Base-by-base conservation (phyloP, 1,140 invertebrate species). In the Diorhabda sublineata region DNA sequence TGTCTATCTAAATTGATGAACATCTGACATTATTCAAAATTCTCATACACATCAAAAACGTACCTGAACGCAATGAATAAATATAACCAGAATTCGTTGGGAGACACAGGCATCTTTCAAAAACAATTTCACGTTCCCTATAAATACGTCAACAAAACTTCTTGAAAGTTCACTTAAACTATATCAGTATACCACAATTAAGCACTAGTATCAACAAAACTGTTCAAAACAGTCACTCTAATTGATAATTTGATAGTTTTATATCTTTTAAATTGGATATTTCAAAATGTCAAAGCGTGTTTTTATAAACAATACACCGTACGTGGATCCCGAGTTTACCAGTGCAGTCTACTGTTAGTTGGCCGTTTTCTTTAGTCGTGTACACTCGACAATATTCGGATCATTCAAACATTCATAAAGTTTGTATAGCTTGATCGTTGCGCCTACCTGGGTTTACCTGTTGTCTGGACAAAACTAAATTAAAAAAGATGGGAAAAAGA, bases 341-440 rank as follows among this genome's bases (percentile, higher is more conserved):
- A 65, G 64, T 61, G 64, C 47, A 65, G 56, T 65, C 64, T 65
- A 65, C 64, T 65, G 64, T 65, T 65, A 65, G 64, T 65, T 65
- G 64, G 45, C 64, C 64, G 56, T 58, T 26, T 26, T 45, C n/a
- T 8, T 64, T 45, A 45, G 45, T 64, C 62, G 62, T 45, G n/a
- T 45, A 45, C 62, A 45, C 45, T 64, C 62, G 62, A 45, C 42
- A 45, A 64, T 45, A 45, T 45, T 64, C 62, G 62, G 62, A 45
- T 41, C 62, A 64, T 45, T 64, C 45, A 45, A 43, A 64, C 62
- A 64, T 64, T 64, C 62, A 64, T 64, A 64, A 11, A 64, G 45
- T 45, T 45, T 64, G 62, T 64, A 47, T 45, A 56, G 62, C 42
- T 42, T 61, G 62, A 64, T 64, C 56, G 62, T 64, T 64, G 45